Evolutionary conservation across 2,113 vertebrate species (phyloP).

Genomic region (Piprites chloris): DNA sequence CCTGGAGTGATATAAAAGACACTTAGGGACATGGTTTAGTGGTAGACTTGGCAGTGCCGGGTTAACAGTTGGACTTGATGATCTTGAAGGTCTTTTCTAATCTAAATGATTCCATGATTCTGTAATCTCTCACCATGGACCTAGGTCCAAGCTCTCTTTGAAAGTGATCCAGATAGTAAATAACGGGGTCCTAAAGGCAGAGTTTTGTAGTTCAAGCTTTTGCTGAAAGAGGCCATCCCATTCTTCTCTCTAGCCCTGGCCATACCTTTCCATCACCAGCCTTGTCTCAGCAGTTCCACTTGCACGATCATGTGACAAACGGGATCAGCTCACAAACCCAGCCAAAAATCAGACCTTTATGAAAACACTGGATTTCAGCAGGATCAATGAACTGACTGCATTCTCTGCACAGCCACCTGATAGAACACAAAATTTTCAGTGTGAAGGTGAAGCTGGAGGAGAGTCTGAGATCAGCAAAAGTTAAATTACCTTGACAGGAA

Average conservation of each 20-base stretch:
- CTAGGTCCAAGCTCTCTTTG: neutral
- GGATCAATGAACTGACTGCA: accelerated
- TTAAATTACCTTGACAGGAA: neutral
- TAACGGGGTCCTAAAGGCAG: neutral
- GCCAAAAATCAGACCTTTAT: neutral
- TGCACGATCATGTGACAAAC: accelerated
- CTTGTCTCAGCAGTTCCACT: neutral
- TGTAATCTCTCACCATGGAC: neutral
- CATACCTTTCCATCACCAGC: neutral
- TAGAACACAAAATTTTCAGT: neutral
- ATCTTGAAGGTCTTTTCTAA: neutral
- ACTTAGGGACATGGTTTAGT: neutral
- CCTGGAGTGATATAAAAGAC: neutral
- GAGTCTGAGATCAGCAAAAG: neutral
- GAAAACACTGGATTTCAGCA: neutral
- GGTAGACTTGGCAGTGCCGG: neutral
- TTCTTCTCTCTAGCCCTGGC: neutral
- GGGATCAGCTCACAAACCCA: neutral
- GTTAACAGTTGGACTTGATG: neutral
- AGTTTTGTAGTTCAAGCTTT: neutral
- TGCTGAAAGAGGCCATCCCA: neutral
- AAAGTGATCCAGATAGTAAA: neutral
- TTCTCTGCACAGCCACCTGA: neutral
- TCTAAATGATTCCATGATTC: neutral
- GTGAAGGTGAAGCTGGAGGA: neutral